Evolutionary conservation across 92 coral and sea anemone genomes (phyloP), one percentile per base, ranked within the genome.

Genomic region (Pocillopora meandrina): DNA sequence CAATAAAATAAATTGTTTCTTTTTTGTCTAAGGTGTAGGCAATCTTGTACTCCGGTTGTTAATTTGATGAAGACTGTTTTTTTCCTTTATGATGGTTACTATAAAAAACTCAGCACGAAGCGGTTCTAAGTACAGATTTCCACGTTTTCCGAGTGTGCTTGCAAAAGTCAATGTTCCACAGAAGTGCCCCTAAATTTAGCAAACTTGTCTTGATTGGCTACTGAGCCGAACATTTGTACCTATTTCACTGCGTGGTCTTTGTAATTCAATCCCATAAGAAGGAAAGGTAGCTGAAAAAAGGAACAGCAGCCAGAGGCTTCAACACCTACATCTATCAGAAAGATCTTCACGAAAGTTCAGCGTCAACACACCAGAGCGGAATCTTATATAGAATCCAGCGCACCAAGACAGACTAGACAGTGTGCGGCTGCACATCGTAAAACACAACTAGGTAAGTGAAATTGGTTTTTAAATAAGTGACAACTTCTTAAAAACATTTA

Each of bases 91-190:
- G 21, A 17, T 67, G 72, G 34, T 13, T 15, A 13, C 14, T 23
- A 19, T 10, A 49, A 68, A 68, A 6, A 31, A 16, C 8, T 2
- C 1, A 68, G 20, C 52, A 10, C 19, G 11, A 68, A 68, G 47
- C 6, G 49, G 7, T 5, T 3, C 7, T 12, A 33, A 68, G 73
- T 10, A 23, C 73, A 68, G 33, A 68, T 33, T 68, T 68, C 36
- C 9, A 26, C 18, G 55, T 68, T 68, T n/a, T 68, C 73, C 73
- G 73, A 68, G 36, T 68, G 47, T 23, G 16, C 73, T 68, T 68
- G n/a, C 52, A 7, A 42, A 42, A 42, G 52, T 42, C 52, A 34
- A 13, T 49, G 73, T 26, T 23, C 5, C 33, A 20, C 72, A 31
- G 33, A 2, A 31, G 55, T 68, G 73, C 36, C 17, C 8, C 52